Conservation (phyloP, 2,888 invertebrate genomes). For the Sphaerophoria rueppellii region DNA sequence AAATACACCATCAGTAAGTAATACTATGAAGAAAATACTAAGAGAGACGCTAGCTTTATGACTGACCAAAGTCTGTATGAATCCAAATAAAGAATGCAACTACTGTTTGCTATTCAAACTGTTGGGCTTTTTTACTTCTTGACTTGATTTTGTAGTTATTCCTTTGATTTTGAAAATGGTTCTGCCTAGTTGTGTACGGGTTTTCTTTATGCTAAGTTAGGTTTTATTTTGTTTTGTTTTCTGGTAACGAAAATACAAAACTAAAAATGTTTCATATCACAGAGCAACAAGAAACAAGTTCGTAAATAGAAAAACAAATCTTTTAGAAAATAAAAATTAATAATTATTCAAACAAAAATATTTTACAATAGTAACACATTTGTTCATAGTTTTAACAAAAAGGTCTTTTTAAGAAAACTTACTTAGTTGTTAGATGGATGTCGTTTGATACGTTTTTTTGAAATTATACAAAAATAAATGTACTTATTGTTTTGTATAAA, state of each 20-base stretch:
- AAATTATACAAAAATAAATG: background rate
- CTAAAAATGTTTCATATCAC: slow-evolving; percentile 60
- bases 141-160: slow-evolving; percentile 40
- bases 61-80: slow-evolving; percentile 78
- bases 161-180: background rate
- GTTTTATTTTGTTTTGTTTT: background rate
- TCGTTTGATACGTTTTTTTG: slow-evolving; percentile 21
- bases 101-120: slow-evolving; percentile 28
- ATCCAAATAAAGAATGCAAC: slow-evolving; percentile 27
- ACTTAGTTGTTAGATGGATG: background rate
- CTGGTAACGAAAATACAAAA: slow-evolving; percentile 7
- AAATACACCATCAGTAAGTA: slow-evolving; percentile 90
- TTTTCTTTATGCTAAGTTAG: background rate
- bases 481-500: slow-evolving; percentile 6
- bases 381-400: slow-evolving; percentile 59
- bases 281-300: slow-evolving; percentile 54
- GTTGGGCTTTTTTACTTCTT: slow-evolving; percentile 54
- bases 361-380: slow-evolving; percentile 32
- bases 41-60: slow-evolving; percentile 92
- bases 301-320: slow-evolving; percentile 47
- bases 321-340: slow-evolving; percentile 25
- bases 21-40: slow-evolving; percentile 94
- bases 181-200: no score
- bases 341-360: slow-evolving; percentile 34
- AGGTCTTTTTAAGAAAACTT: slow-evolving; percentile 2